Percentiles rank a stretch among this genome's conserved stretches.
Evolutionary conservation across 2,797 vertebrate species (phyloP).

Genomic region (Yasuhikotakia modesta): DNA sequence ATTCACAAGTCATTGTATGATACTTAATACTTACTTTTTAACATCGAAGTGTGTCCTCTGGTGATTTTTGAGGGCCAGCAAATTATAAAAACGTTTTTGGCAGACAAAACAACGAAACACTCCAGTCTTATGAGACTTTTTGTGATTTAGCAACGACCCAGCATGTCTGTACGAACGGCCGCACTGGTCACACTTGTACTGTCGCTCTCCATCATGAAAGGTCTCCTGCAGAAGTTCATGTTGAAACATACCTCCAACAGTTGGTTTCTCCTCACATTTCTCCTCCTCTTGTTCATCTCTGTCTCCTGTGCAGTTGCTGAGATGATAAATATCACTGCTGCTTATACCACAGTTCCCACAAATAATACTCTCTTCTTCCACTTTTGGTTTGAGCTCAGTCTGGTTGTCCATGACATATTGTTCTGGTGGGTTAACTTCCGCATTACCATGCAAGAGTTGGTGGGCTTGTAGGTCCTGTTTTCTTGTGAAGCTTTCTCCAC

Average conservation of each 20-base stretch:
- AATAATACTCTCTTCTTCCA: conserved; percentile 73
- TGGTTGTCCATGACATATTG: conserved; percentile 34
- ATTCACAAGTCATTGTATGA: neutral
- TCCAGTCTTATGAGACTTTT: conserved; percentile 90
- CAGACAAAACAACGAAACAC: conserved; percentile 88
- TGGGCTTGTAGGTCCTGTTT: conserved; percentile 81
- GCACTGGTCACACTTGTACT: conserved; percentile 85
- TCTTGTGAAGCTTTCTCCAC: conserved; percentile 86
- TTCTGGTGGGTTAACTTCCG: conserved; percentile 41
- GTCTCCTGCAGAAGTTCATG: conserved; percentile 56
- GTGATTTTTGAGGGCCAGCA: conserved; percentile 92
- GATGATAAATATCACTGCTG: conserved; percentile 72
- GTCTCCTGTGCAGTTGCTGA: conserved; percentile 68
- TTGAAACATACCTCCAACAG: conserved; percentile 23
- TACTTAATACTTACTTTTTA: conserved; percentile 76
- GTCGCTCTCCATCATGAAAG: conserved; percentile 65
- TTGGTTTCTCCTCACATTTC: conserved; percentile 57
- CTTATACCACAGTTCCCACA: conserved; percentile 78
- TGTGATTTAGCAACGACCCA: conserved; percentile 89
- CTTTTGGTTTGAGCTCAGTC: conserved; percentile 54
- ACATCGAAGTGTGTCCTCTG: conserved; percentile 89
- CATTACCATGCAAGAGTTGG: conserved; percentile 71
- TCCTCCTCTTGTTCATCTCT: conserved; percentile 50
- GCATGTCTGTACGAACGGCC: conserved; percentile 88
- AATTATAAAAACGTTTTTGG: conserved; percentile 90